Evolutionary conservation across 2,888 invertebrate species (phyloP).

Genomic region (Sycophila texana): DNA sequence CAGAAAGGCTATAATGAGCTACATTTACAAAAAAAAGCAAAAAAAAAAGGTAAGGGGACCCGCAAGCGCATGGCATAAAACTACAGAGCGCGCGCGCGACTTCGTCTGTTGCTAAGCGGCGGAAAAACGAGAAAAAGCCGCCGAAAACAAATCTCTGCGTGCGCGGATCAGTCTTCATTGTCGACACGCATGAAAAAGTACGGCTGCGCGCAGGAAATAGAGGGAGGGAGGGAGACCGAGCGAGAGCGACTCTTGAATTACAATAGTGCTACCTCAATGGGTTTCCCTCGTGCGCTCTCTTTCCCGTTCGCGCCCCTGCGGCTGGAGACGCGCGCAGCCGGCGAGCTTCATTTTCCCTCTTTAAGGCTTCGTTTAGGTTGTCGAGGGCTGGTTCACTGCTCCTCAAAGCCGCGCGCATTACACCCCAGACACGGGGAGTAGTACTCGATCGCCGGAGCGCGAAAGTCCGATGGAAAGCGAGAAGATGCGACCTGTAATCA

Average conservation of each 20-base stretch:
- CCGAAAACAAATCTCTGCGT: not conserved
- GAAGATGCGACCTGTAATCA: too few relatives aligned
- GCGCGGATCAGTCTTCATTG: not conserved
- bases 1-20: too few relatives aligned
- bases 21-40: too few relatives aligned
- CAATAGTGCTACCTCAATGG: slow-evolving; percentile 18
- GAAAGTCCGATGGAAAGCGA: too few relatives aligned
- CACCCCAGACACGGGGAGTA: too few relatives aligned
- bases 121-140: not conserved
- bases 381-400: too few relatives aligned
- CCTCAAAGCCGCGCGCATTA: too few relatives aligned
- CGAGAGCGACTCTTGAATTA: slow-evolving; percentile 39
- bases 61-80: too few relatives aligned
- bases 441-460: not conserved
- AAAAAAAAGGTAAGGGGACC: too few relatives aligned
- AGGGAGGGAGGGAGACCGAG: slow-evolving; percentile 38
- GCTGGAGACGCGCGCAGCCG: not conserved
- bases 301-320: slow-evolving; percentile 60
- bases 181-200: slow-evolving; percentile 4
- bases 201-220: not conserved
- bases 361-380: slow-evolving; percentile 70
- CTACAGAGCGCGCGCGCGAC: too few relatives aligned
- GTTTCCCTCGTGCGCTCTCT: slow-evolving; percentile 1
- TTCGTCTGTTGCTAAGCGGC: not conserved
- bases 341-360: slow-evolving; percentile 58